phyloP scores from a whole-genome alignment of 2,888 invertebrate genomes.

The Eupithecia vulgata region DNA sequence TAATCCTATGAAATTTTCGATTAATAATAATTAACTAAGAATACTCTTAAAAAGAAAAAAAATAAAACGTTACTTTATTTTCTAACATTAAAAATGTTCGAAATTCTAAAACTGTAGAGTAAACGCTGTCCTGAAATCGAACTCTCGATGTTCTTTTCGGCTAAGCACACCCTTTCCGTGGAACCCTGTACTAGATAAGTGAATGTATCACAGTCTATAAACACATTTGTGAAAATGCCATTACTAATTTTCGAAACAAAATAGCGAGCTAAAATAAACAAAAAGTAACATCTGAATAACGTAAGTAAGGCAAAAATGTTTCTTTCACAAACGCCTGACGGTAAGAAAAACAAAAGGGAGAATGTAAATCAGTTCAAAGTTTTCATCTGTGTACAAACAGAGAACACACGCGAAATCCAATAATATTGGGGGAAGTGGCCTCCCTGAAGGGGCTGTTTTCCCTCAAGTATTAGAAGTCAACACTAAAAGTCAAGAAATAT shows the following conservation, averaged over 20 bases:
- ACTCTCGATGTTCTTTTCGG: too few relatives aligned
- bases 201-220: background rate
- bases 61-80: too few relatives aligned
- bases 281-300: conserved; percentile 17
- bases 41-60: too few relatives aligned
- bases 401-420: conserved; percentile 76
- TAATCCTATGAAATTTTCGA: too few relatives aligned
- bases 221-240: background rate
- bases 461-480: conserved; percentile 70
- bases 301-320: conserved; percentile 34
- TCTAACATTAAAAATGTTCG: too few relatives aligned
- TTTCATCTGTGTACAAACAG: conserved; percentile 57
- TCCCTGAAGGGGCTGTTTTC: conserved; percentile 72
- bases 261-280: conserved; percentile 15
- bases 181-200: background rate
- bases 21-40: too few relatives aligned
- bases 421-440: conserved; percentile 72
- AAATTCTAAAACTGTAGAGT: too few relatives aligned
- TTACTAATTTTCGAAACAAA: conserved; percentile 6
- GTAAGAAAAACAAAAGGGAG: conserved; percentile 48
- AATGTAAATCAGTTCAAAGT: conserved; percentile 72
- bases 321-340: conserved; percentile 36
- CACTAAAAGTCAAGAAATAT: conserved; percentile 71
- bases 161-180: too few relatives aligned
- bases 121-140: too few relatives aligned